Base-by-base conservation (phyloP, 35 echinoderm and acorn worm species). In the Chiridota heheva region DNA sequence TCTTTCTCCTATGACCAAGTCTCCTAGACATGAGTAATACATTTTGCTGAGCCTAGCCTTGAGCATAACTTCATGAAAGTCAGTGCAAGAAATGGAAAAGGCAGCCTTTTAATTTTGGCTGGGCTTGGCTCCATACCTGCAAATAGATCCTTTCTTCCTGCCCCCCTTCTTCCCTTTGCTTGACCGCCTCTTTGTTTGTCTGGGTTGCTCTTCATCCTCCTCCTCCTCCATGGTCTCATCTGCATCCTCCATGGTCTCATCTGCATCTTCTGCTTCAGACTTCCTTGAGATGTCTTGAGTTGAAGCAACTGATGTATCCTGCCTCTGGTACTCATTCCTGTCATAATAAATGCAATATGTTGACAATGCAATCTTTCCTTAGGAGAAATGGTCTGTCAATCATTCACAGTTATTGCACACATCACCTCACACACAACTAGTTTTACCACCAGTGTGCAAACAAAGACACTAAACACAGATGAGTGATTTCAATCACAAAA, bases 271-370 rank as follows among this genome's bases (percentile, higher is more conserved):
- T 30, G 44, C 70, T 25, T 48, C 78, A 29, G 44, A 56, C 27
- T 37, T 86, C 72, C 67, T 76, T 44, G 62, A 42, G 4, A 98
- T 58, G 75, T 98, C 70, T 73, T 98, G 95, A 38, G 95, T 81
- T 24, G 88, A 81, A 22, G 95, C 95, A 46, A 67, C 72, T 47
- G 82, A 66, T 24, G 82, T 80, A 81, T 98, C 89, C n/a, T 76
- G 53, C 42, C 64, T 78, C 40, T 98, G 70, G 40, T 88, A 98
- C 62, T 98, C 95, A 67, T 89, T 88, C 53, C 95, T 98, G 68
- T 36, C 18, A 59, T 48, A 58, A 26, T 34, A 64, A 29, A 3
- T 10, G 39, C 16, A 44, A 0, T n/a, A n/a, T n/a, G n/a, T n/a
- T n/a, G n/a, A n/a, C n/a, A n/a, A n/a, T n/a, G n/a, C n/a, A n/a